phyloP scores from a whole-genome alignment of 2,113 vertebrate genomes.

The Gasterosteus aculeatus region DNA sequence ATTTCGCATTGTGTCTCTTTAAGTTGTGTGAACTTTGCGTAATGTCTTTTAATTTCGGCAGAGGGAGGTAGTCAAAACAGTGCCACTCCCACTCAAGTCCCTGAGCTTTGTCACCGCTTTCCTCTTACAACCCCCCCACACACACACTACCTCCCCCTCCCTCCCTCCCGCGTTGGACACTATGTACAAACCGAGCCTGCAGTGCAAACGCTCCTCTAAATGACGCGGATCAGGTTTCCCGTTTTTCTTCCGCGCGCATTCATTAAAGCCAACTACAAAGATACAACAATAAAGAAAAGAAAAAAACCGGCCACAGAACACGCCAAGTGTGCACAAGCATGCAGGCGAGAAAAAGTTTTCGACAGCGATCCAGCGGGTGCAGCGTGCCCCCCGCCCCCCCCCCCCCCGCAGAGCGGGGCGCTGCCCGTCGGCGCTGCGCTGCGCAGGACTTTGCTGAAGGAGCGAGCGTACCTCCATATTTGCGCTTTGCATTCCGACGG shows the following conservation, averaged over 20 bases:
- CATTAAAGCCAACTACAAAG: neutral
- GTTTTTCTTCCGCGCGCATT: neutral
- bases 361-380: conserved; percentile 6
- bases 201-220: conserved; percentile 21
- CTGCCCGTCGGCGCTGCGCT: conserved; percentile 23
- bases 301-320: conserved; percentile 1
- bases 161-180: conserved; percentile 40
- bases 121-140: conserved; percentile 30
- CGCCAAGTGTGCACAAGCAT: neutral
- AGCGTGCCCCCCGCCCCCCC: neutral
- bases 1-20: conserved; percentile 10
- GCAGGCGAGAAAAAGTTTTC: conserved; percentile 63
- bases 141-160: neutral
- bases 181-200: conserved; percentile 46
- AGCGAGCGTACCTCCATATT: conserved; percentile 23
- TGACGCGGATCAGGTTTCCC: conserved; percentile 29
- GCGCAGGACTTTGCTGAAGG: conserved; percentile 38
- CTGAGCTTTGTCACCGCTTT: conserved; percentile 64
- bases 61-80: conserved; percentile 46
- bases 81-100: conserved; percentile 75
- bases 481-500: conserved; percentile 59
- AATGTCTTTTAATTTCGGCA: conserved; percentile 51
- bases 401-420: conserved; percentile 26
- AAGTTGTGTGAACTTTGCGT: conserved; percentile 64
- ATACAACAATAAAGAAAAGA: too few relatives aligned